A percentile compares a stretch with the other conserved stretches of the same genome.
Conservation (phyloP, 2,113 vertebrate genomes). For the Urocitellus parryii region DNA sequence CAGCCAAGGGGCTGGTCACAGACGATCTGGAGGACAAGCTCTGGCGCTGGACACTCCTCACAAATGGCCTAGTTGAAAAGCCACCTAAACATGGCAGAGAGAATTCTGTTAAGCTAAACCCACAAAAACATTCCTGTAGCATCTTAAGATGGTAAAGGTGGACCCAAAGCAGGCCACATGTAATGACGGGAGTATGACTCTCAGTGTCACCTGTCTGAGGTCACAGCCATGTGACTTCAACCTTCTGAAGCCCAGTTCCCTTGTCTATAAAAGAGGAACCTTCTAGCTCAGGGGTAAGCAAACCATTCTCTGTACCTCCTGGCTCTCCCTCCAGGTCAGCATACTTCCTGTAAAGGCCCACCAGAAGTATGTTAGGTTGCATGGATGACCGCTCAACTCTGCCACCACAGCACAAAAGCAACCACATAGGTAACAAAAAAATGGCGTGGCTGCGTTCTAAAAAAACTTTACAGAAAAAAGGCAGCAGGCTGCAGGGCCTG, state of each 20-base stretch:
- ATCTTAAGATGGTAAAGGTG: background rate
- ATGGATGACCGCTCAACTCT: background rate
- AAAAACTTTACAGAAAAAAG: background rate
- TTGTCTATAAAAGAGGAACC: background rate
- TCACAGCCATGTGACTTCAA: background rate
- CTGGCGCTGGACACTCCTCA: slow-evolving; percentile 97
- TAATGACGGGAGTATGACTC: background rate
- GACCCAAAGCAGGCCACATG: background rate
- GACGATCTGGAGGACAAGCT: slow-evolving; percentile 96
- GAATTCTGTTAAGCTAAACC: slow-evolving; percentile 20
- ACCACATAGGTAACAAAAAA: background rate
- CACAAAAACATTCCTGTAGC: background rate
- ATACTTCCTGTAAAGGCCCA: background rate
- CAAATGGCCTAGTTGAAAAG: slow-evolving; percentile 97
- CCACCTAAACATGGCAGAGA: slow-evolving; percentile 87
- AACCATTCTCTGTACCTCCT: background rate
- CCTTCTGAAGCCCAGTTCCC: background rate
- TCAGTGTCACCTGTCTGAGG: background rate
- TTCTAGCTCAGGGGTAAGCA: background rate
- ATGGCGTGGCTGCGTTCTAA: background rate
- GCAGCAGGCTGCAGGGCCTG: background rate
- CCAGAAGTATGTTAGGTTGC: background rate
- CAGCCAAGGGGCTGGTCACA: slow-evolving; percentile 94
- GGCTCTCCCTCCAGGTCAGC: background rate
- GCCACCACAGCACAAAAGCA: background rate